Evolutionary conservation across 92 coral and sea anemone species (phyloP), one percentile per base, ranked within the genome.

Genomic region (Montipora capitata): DNA sequence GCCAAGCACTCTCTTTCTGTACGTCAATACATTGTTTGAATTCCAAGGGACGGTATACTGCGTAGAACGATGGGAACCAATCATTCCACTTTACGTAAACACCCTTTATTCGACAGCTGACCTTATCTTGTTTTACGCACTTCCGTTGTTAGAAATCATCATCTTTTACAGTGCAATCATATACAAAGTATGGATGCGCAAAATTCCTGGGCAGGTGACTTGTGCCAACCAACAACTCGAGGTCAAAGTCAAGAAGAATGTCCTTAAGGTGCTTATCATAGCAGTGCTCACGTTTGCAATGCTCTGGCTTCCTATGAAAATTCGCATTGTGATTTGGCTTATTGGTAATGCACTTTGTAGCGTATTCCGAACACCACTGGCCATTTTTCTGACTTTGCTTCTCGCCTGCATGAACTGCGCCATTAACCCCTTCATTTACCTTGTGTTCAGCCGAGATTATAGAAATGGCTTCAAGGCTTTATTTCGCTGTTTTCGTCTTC

Each of bases 241-340:
- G 12, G 62, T 80, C 41, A 73, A 79, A 57, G 91, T 81, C 67
- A 93, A 93, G 63, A 52, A 92, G 65, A 91, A 86, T 38, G 96
- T 93, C 15, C 65, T 91, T 8, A 70, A 85, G 67, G 85, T 93
- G 96, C 83, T 93, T 12, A 74, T 93, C 61, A 52, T 83, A 18
- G 92, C 91, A 0, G 96, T 90, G 7, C 81, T 86, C 3, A 72
- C 91, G 12, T 93, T 93, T 54, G 94, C 94, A 38, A 45, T 77
- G 38, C 38, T 72, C 14, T 85, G 89, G 89, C 67, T 85, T 45
- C 89, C 89, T 14, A 27, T 17, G 4, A 85, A 76, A 64, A 14
- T 64, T 16, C 0, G 14, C 40, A 3, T 64, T 4, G 18, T 76
- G 76, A 48, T 85, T 51, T 0, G 3, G 5, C 3, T 17, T 1